Base-by-base conservation (phyloP, 1,140 invertebrate species). In the Sarcophaga peregrina region DNA sequence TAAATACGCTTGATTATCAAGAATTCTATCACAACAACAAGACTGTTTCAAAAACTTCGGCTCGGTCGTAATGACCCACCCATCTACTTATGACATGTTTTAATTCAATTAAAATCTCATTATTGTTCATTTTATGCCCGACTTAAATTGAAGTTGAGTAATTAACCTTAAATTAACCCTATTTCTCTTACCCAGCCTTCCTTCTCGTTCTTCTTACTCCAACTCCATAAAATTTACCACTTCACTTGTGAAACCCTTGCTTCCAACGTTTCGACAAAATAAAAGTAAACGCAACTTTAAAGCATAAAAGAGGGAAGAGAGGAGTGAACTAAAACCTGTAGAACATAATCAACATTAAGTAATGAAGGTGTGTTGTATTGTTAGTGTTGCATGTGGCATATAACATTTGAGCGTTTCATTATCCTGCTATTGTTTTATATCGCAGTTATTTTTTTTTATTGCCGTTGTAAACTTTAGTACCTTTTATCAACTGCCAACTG, bases 41-140 rank as follows among this genome's bases (percentile, higher is more conserved):
- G 25, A 37, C 4, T 37, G n/a, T n/a, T n/a, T n/a, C n/a, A n/a
- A n/a, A n/a, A n/a, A n/a, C n/a, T n/a, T 2, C 25, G 25, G 25
- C 25, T 37, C 25, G 25, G 25, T 37, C 25, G 25, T 37, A 37
- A 37, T 37, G 25, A 37, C 25, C 1, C 4, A 37, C 4, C 25
- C 25, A 37, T 4, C 25, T 37, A 37, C 25, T 37, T 37, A 37
- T 37, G 25, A 1, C 54, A n/a, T 58, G 15, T 58, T 58, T 37
- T 58, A 58, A n/a, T 58, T 58, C 54, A 58, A 58, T 58, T 58
- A 58, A 58, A 58, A 58, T 58, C 11, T 58, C 54, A 58, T 58
- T 58, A 58, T 58, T n/a, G 3, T 58, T 58, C 7, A n/a, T 6
- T 58, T 58, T 13, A 58, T 58, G 54, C n/a, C 15, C n/a, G 2